Conservation (phyloP, 2,113 vertebrate species). For the Campylomormyrus numenius region DNA sequence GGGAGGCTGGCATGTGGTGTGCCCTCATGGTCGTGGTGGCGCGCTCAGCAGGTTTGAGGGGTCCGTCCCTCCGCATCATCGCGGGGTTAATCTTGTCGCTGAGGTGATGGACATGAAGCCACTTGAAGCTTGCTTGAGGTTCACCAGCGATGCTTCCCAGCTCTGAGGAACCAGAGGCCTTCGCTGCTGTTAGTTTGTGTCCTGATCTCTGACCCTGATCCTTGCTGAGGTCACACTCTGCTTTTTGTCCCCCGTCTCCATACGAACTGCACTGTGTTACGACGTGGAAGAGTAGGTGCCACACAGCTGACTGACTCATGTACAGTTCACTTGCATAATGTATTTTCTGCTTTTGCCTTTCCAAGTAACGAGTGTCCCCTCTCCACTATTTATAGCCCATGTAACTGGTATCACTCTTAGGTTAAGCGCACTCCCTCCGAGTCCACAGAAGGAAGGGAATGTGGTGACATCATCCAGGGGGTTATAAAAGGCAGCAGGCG, state of each 20-base stretch:
- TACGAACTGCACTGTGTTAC: neutral
- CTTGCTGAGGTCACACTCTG: neutral
- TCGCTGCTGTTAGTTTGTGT: neutral
- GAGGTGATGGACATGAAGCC: neutral
- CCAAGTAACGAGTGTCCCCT: neutral
- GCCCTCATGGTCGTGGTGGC: too few relatives aligned
- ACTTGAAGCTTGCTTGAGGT: neutral
- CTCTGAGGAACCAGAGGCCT: neutral
- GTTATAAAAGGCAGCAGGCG: neutral
- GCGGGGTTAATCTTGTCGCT: neutral
- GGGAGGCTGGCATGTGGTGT: neutral
- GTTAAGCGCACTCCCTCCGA: neutral
- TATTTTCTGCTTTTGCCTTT: neutral
- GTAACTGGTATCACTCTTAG: neutral
- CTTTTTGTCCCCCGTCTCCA: neutral
- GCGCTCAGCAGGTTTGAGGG: neutral
- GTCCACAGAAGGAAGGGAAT: neutral
- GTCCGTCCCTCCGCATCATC: neutral
- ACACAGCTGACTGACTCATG: neutral
- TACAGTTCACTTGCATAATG: neutral
- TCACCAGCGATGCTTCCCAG: neutral
- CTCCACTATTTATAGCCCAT: neutral
- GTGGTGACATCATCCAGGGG: slow-evolving; percentile 10
- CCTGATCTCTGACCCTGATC: neutral
- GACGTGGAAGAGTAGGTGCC: neutral